A percentile compares a stretch with the other conserved stretches of the same genome.
Conservation (phyloP, 2,113 vertebrate species). For the Hemibates koningsi region DNA sequence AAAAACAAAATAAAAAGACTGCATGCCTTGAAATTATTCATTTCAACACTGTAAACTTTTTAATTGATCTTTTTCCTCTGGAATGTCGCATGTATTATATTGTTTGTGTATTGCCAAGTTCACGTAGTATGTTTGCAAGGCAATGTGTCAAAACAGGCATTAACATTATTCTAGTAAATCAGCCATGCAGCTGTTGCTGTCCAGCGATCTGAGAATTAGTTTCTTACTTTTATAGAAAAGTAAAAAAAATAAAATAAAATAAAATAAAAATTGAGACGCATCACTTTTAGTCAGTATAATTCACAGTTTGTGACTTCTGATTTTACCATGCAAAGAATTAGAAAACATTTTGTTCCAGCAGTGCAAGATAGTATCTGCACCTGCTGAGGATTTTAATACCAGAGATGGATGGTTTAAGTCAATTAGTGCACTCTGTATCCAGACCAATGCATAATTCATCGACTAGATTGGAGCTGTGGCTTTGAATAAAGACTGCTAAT, state of each 20-base stretch:
- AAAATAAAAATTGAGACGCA: not conserved
- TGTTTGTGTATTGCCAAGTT: not conserved
- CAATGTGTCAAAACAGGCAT: not conserved
- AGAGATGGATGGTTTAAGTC: conserved; percentile 58
- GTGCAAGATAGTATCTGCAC: conserved; percentile 11
- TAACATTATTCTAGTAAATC: not conserved
- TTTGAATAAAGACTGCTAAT: conserved; percentile 67
- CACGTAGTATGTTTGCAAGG: not conserved
- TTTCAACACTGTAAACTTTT: not conserved
- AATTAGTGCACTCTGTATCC: conserved; percentile 55
- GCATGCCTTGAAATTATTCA: not conserved
- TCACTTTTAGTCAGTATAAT: not conserved
- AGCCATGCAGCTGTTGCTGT: not conserved
- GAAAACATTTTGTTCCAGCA: not conserved
- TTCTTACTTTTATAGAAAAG: not conserved
- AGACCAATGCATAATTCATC: conserved; percentile 72
- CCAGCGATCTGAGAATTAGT: not conserved
- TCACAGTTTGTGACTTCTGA: not conserved
- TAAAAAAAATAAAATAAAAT: not conserved
- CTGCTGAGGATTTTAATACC: conserved; percentile 46
- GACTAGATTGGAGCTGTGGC: conserved; percentile 61
- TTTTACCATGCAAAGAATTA: not conserved
- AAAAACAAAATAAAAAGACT: not conserved
- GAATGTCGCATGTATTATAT: not conserved
- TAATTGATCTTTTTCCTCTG: not conserved